Percentiles rank a stretch among this genome's conserved stretches.
phyloP scores from a whole-genome alignment of 2,797 vertebrate genomes.

The Peromyscus aztecus region DNA sequence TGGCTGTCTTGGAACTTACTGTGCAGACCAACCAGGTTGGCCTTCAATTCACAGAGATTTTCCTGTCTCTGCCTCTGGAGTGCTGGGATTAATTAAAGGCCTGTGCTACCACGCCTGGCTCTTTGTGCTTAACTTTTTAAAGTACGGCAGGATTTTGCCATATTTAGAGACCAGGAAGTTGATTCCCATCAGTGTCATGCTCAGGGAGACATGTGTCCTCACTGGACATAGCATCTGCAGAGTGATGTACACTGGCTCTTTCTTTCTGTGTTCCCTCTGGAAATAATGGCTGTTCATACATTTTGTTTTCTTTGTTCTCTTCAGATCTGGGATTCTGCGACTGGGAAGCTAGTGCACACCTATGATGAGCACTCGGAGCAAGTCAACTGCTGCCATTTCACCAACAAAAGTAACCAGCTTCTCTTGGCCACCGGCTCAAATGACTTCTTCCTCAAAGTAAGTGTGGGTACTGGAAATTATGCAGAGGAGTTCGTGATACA shows the following conservation, averaged over 20 bases:
- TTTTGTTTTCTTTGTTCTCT: conserved; percentile 63
- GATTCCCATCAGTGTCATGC: neutral
- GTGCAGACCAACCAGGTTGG: neutral
- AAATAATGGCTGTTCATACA: neutral
- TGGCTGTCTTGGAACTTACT: neutral
- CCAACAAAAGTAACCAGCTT: conserved; percentile 88
- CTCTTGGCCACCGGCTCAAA: conserved; percentile 96
- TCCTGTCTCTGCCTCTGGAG: neutral
- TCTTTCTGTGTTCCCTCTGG: neutral
- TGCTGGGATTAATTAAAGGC: neutral
- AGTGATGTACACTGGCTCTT: neutral
- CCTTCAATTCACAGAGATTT: neutral
- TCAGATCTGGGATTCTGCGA: conserved; percentile 94
- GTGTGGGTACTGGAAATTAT: conserved; percentile 73
- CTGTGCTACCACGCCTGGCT: neutral
- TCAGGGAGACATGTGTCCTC: neutral
- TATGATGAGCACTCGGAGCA: conserved; percentile 94
- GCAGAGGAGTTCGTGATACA: neutral
- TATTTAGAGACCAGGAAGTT: neutral
- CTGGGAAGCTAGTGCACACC: conserved; percentile 87
- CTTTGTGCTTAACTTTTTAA: neutral
- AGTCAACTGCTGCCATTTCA: conserved; percentile 96
- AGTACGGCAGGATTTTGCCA: neutral
- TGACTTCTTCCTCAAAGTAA: conserved; percentile 93
- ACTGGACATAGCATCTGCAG: neutral